Evolutionary conservation across 2,113 vertebrate genomes (phyloP), one percentile per base, ranked within the genome.

Genomic region (Motacilla tschutschensis): DNA sequence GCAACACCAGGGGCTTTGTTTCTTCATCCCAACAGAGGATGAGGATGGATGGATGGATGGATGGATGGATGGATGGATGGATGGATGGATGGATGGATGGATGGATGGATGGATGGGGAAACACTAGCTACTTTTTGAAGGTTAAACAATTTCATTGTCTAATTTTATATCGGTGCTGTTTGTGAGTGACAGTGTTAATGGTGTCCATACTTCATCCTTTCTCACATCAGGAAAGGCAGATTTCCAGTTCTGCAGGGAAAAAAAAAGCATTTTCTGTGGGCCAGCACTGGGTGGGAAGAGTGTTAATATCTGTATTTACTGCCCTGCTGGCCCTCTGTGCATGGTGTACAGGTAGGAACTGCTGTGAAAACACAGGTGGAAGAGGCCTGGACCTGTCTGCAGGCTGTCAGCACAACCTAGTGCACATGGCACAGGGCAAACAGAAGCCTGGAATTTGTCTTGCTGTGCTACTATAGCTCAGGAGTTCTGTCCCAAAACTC

Each of bases 301-400:
- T 18, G 47, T 10, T 24, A 19, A 51, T 2, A 12, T 5, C 4
- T 47, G 12, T 36, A 21, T 55, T 85, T 71, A 35, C 44, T 76
- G 33, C 12, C 21, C 29, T 79, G 33, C 4, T 9, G 13, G 41
- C 17, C 5, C 3, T 19, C 46, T 66, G 8, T 53, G 12, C 0
- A 0, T 53, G 22, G 5, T 46, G 12, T 24, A 6, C 8, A 24
- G 14, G 15, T 66, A 11, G n/a, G n/a, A 74, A 20, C 0, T 1
- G 5, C 9, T 4, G 2, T 28, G 60, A 48, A 83, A 80, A 85
- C 38, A 5, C 17, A 21, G 8, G 6, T 21, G 31, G 6, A 65
- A 15, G 25, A 67, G 12, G 2, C 22, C 64, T 64, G 19, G 12
- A 14, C 11, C 6, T 54, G 7, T 57, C 8, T 29, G 1, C 12